These are phyloP conservation scores for Amphipoea lucens DNA, from an alignment of 2,888 invertebrate species.

Conservation along the genomic window DNA sequence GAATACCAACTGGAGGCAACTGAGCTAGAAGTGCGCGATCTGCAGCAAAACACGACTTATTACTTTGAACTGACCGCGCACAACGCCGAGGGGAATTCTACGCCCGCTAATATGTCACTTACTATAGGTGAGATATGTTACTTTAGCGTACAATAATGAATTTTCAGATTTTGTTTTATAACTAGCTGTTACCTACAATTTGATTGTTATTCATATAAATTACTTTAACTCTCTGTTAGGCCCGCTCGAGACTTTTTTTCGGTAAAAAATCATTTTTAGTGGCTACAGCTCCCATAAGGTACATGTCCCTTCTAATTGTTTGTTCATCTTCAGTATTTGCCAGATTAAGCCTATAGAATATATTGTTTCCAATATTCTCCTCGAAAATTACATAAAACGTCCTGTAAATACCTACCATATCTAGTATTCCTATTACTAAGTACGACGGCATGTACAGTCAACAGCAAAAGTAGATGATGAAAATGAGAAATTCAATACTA, in stretches of 20 bases:
- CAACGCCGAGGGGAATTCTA: constrained; percentile 81
- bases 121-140: constrained; percentile 59
- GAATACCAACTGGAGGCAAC: constrained; percentile 70
- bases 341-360: neutral
- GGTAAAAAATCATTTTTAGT: neutral
- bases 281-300: neutral
- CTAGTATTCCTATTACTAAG: neutral
- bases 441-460: neutral
- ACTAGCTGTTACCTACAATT: neutral
- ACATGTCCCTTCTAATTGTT: neutral
- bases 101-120: constrained; percentile 74
- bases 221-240: neutral
- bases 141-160: neutral
- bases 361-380: neutral
- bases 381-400: neutral
- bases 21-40: constrained; percentile 71
- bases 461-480: too few species aligned
- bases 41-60: constrained; percentile 80
- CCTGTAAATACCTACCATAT: neutral
- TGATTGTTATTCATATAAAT: neutral
- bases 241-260: neutral
- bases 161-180: neutral
- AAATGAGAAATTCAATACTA: too few species aligned
- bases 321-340: neutral
- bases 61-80: constrained; percentile 81